Conservation (phyloP, 1,140 invertebrate species). For the Cyphomyrmex costatus region DNA sequence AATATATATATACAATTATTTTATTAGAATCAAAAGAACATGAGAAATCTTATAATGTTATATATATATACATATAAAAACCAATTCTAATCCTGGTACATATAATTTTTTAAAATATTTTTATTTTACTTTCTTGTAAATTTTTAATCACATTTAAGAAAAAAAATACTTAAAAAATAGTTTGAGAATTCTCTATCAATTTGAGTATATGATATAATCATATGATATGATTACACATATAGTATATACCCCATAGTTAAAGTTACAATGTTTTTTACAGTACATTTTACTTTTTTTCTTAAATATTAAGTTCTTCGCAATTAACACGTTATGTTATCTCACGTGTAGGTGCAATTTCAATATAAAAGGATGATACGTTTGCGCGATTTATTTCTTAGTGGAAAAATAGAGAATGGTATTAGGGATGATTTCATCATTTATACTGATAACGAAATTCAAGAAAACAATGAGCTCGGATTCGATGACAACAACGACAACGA, state of each 20-base stretch:
- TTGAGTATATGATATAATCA: too few species aligned
- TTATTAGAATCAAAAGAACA: too few species aligned
- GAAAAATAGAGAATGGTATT: not conserved
- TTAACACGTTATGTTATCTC: not conserved
- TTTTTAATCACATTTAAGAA: too few species aligned
- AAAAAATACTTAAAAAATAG: too few species aligned
- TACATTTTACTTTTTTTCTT: not conserved
- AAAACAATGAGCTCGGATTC: not conserved
- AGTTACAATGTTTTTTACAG: not conserved
- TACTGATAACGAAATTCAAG: not conserved
- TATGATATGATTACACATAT: too few species aligned
- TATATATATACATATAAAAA: too few species aligned
- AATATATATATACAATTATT: too few species aligned
- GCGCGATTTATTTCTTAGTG: not conserved
- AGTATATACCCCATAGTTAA: not conserved
- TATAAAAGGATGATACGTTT: not conserved
- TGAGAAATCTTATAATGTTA: too few species aligned
- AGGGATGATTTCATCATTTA: not conserved
- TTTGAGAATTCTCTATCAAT: not conserved
- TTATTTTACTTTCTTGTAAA: too few species aligned
- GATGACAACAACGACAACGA: too few species aligned
- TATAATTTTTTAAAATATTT: too few species aligned
- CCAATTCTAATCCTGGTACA: too few species aligned
- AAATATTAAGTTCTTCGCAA: not conserved
- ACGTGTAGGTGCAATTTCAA: not conserved